A percentile compares a stretch with the other conserved stretches of the same genome.
phyloP scores from a whole-genome alignment of 2,888 invertebrate species.

The Drosophila leonis region DNA sequence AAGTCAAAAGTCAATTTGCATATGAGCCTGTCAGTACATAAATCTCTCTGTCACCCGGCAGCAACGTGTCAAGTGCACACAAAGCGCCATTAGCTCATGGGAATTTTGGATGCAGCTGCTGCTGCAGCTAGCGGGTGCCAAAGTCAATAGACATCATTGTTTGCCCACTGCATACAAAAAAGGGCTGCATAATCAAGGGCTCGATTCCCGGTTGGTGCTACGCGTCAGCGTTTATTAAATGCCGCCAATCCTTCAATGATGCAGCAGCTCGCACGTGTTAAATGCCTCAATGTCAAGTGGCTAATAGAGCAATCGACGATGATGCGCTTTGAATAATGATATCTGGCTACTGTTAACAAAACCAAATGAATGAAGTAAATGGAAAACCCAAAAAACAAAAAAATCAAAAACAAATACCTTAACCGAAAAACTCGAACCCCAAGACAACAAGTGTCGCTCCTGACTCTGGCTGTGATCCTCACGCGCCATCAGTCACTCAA shows the following conservation, averaged over 20 bases:
- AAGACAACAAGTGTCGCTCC: constrained; percentile 55
- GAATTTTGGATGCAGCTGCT: constrained; percentile 34
- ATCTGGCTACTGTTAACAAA: constrained; percentile 42
- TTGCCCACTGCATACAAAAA: constrained; percentile 41
- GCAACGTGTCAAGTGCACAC: constrained; percentile 33
- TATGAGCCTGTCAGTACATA: constrained; percentile 1
- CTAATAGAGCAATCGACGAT: constrained; percentile 47
- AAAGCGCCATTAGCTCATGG: constrained; percentile 33
- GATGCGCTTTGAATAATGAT: constrained; percentile 63
- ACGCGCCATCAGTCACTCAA: constrained; percentile 70
- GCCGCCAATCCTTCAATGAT: constrained; percentile 65
- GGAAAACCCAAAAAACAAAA: constrained; percentile 22
- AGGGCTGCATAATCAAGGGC: constrained; percentile 12
- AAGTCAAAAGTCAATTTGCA: constrained; percentile 8
- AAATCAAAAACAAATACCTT: background rate
- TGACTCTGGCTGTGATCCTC: constrained; percentile 63
- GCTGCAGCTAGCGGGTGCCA: constrained; percentile 23
- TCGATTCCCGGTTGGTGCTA: constrained; percentile 36
- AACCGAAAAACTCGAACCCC: constrained; percentile 27
- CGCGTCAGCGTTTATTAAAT: constrained; percentile 49
- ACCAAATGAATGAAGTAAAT: constrained; percentile 16
- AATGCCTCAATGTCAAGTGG: constrained; percentile 41
- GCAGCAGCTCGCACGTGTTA: constrained; percentile 45
- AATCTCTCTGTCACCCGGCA: constrained; percentile 17
- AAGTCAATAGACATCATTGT: constrained; percentile 52